Evolutionary conservation across 2,888 invertebrate genomes (phyloP), one percentile per base, ranked within the genome.

Genomic region (Ischnura elegans): DNA sequence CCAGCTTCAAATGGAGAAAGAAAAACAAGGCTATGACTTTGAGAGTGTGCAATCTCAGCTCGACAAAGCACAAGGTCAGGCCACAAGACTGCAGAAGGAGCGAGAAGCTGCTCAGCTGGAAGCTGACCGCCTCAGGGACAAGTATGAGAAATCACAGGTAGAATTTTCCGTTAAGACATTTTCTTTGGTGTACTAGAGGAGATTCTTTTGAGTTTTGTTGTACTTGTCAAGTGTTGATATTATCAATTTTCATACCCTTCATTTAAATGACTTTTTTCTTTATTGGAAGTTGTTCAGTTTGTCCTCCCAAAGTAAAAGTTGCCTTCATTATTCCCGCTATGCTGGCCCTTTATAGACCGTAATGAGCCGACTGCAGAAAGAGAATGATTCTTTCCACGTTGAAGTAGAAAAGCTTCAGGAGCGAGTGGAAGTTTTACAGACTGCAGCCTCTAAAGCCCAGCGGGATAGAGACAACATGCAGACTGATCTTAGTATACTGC

Each of bases 21-120:
- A 99, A 96, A 99, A 99, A 96, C 97, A 98, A 95, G 97, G 97
- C 94, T 99, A 98, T 96, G 99, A 99, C 96, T 98, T 98, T 96
- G 99, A 99, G 95, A 98, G 98, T 95, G 96, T 98, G 94, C 98
- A 99, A 96, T 98, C 98, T 90, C 99, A 99, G 96, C 97, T 99
- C 95, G 99, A 99, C 96, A 99, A 99, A 96, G 98, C 98, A 66
- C 97, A 98, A 94, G 98, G 98, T 36, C 98, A 98, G 96, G 97
- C 98, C 87, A 98, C 98, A 93, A 97, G 99, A 94, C 97, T 98
- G 95, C 98, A 98, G 96, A 99, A 99, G 96, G 99, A 99, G 96
- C 97, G 98, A 93, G 99, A 99, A 96, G 97, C 98, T 4, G 97
- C 98, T 46, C 98, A 98, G 95, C 95, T 98, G 94, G 99, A 99